These are phyloP conservation scores for Drosophila bunnanda DNA, from an alignment of 2,888 invertebrate genomes.

Conservation along the genomic window DNA sequence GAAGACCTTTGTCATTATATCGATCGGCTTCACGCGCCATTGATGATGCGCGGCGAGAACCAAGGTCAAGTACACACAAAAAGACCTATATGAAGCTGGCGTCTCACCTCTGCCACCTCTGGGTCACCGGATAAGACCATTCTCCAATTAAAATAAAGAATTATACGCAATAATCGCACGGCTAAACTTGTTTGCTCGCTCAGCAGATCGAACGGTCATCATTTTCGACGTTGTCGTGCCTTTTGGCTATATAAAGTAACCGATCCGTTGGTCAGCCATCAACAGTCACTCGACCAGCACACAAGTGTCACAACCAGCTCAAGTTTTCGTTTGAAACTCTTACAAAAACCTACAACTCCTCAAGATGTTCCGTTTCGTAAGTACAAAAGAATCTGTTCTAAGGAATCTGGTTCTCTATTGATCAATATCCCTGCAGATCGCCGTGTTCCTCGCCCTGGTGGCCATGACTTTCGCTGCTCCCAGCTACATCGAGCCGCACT, in stretches of 20 bases:
- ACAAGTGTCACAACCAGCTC: neutral
- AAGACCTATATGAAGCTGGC: constrained; percentile 26
- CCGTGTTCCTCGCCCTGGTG: constrained; percentile 42
- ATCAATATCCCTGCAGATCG: constrained; percentile 16
- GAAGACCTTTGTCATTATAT: constrained; percentile 30
- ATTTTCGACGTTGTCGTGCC: neutral
- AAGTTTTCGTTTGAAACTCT: neutral
- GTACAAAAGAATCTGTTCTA: constrained; percentile 1
- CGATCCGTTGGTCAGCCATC: constrained; percentile 9
- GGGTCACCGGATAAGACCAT: constrained; percentile 37
- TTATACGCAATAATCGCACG: constrained; percentile 11
- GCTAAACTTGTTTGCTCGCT: constrained; percentile 31
- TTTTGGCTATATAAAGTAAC: constrained; percentile 40
- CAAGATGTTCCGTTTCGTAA: constrained; percentile 53
- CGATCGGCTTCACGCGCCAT: constrained; percentile 31
- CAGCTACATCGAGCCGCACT: constrained; percentile 40
- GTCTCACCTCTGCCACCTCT: constrained; percentile 10
- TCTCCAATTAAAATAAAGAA: constrained; percentile 39
- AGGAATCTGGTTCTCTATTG: too few relatives aligned
- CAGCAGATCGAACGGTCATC: constrained; percentile 6
- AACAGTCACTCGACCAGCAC: constrained; percentile 27
- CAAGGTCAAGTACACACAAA: constrained; percentile 29
- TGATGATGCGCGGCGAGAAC: constrained; percentile 31
- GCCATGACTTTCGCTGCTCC: constrained; percentile 49
- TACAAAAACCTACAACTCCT: neutral